Evolutionary conservation across 2,888 invertebrate genomes (phyloP), one percentile per base, ranked within the genome.

Genomic region (Neoaliturus tenellus): DNA sequence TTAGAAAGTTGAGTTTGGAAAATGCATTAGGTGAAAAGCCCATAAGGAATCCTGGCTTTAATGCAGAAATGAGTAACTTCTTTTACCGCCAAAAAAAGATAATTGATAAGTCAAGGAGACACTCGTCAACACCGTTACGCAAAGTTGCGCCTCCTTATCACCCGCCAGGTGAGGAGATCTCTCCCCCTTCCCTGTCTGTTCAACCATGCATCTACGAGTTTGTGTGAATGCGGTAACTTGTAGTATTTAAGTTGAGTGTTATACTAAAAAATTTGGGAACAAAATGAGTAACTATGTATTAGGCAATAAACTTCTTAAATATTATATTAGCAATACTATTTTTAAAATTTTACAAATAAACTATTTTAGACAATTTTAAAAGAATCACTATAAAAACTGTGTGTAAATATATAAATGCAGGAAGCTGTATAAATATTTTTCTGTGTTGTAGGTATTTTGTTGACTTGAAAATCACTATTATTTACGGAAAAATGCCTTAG

Each of bases 261-360:
- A 23, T 48, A n/a, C 23, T 31, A 48, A 55, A 55, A 55, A 48
- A 35, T n/a, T n/a, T 20, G 78, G 78, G 78, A 78, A 78, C 78
- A 78, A 78, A 55, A 44, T 75, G 4, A 48, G 28, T 75, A 62
- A 31, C 14, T 28, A 31, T 28, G 62, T 23, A n/a, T 2, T 78
- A 78, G 25, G 78, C 78, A 78, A 78, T 78, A 78, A 75, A 31
- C 71, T 71, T 71, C 17, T 55, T 55, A 51, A 78, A 51, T 78
- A 78, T 55, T 78, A n/a, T n/a, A 78, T n/a, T 78, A 78, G 78
- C 78, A 78, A 78, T 78, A 78, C 51, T 78, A 78, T 78, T 78
- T 78, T 78, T 33, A 78, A 78, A 55, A 23, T 25, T 78, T 78
- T 78, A 78, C 35, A 78, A 78, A 78, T 55, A 78, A 55, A 55